Evolutionary conservation across 2,113 vertebrate genomes (phyloP).

Genomic region (Rostratula benghalensis): DNA sequence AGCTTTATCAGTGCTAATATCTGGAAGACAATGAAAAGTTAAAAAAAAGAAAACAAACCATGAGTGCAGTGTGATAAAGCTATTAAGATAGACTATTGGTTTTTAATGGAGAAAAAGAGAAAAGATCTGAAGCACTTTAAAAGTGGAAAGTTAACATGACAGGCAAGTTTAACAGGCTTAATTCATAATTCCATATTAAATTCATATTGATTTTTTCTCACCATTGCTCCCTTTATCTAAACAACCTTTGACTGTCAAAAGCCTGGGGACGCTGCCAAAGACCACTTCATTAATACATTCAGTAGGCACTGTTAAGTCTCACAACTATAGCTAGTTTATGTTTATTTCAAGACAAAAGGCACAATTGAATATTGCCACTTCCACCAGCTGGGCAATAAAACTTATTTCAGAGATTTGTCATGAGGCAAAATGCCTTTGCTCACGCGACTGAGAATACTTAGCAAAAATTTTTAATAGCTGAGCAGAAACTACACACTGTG

Average conservation of each 20-base stretch:
- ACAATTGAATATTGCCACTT: not conserved
- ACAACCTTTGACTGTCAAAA: conserved; percentile 1
- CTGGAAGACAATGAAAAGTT: not conserved
- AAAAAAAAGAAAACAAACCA: not conserved
- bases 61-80: not conserved
- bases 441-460: not conserved
- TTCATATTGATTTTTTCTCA: not conserved
- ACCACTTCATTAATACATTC: not conserved
- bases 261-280: not conserved
- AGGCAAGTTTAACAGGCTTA: not conserved
- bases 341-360: not conserved
- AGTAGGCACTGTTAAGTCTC: not conserved
- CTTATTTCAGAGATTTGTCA: not conserved
- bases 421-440: not conserved
- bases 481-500: not conserved
- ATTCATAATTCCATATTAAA: conserved; percentile 19
- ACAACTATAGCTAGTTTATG: not conserved
- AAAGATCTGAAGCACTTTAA: not conserved
- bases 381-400: not conserved
- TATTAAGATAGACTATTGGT: not conserved
- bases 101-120: not conserved
- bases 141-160: not conserved
- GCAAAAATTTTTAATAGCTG: not conserved
- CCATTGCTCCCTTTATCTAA: not conserved
- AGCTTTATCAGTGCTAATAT: not conserved